Conservation (phyloP, 1,140 invertebrate genomes). For the Bombus superbus region DNA sequence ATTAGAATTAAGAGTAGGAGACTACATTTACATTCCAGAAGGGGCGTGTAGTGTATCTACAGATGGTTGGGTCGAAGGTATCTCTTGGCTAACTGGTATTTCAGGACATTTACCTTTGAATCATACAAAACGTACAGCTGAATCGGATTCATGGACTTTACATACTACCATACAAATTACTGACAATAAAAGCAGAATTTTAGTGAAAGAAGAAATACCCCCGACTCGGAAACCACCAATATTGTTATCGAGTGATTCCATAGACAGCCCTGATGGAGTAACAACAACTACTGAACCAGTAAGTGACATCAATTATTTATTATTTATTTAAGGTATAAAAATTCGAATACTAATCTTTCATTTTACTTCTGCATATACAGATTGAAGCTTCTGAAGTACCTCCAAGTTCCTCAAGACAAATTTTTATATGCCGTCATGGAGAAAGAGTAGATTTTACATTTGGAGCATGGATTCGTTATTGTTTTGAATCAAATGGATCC, state of each 20-base stretch:
- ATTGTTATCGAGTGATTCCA: constrained; percentile 79
- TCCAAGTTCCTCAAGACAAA: constrained; percentile 80
- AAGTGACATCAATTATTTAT: constrained; percentile 42
- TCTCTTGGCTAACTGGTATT: constrained; percentile 93
- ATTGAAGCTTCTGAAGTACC: constrained; percentile 75
- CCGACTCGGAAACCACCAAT: constrained; percentile 75
- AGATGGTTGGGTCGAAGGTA: constrained; percentile 94
- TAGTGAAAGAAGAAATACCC: constrained; percentile 71
- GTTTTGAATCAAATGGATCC: constrained; percentile 91
- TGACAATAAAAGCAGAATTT: constrained; percentile 73
- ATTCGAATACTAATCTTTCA: constrained; percentile 42
- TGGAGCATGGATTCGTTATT: constrained; percentile 93
- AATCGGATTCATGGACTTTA: constrained; percentile 95
- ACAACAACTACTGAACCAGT: constrained; percentile 72
- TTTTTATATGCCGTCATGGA: constrained; percentile 93
- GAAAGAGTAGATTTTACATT: constrained; percentile 96
- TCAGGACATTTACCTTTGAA: constrained; percentile 91
- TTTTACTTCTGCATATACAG: constrained; percentile 61
- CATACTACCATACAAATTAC: constrained; percentile 87
- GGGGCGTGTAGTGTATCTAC: constrained; percentile 88
- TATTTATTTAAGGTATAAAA: not conserved
- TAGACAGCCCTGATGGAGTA: constrained; percentile 82
- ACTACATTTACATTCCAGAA: constrained; percentile 92
- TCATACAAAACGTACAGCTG: constrained; percentile 91
- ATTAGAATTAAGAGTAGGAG: constrained; percentile 91